These are phyloP conservation scores for Lasioglossum pauxillum DNA, from an alignment of 2,888 invertebrate genomes.

Conservation along the genomic window DNA sequence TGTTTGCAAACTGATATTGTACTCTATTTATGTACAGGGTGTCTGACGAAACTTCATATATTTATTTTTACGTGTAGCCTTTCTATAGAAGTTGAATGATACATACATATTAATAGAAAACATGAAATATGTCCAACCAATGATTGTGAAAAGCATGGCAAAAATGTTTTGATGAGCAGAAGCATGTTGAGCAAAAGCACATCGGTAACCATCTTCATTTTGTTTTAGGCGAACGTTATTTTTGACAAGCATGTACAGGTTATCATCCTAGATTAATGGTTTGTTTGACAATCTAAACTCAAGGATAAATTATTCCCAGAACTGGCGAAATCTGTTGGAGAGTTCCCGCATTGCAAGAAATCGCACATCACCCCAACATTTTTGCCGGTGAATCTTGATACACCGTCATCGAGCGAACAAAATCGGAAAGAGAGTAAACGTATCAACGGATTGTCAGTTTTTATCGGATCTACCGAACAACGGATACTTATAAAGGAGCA, in stretches of 20 bases:
- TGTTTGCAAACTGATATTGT: too few species aligned
- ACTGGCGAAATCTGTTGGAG: slow-evolving; percentile 50
- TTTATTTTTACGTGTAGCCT: too few species aligned
- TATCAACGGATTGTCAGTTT: slow-evolving; percentile 65
- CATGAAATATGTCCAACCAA: too few species aligned
- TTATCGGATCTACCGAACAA: slow-evolving; percentile 47
- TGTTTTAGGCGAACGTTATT: slow-evolving; percentile 22
- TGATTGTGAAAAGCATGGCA: too few species aligned
- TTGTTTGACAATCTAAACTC: not conserved
- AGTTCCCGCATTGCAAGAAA: slow-evolving; percentile 42
- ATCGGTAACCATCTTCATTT: slow-evolving; percentile 28
- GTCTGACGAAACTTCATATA: too few species aligned
- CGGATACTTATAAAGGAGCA: slow-evolving; percentile 15
- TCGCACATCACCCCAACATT: slow-evolving; percentile 36
- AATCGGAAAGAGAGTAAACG: slow-evolving; percentile 63
- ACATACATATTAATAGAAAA: too few species aligned
- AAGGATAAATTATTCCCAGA: slow-evolving; percentile 28
- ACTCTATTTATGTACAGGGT: too few species aligned
- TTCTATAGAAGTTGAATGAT: too few species aligned
- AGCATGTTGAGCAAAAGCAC: not conserved
- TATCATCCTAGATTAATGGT: not conserved
- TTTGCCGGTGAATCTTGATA: slow-evolving; percentile 41
- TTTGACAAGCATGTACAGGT: slow-evolving; percentile 10
- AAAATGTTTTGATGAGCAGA: too few species aligned
- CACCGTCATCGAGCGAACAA: slow-evolving; percentile 25